phyloP scores from a whole-genome alignment of 2,888 invertebrate genomes.

The Ferdinandea cuprea region DNA sequence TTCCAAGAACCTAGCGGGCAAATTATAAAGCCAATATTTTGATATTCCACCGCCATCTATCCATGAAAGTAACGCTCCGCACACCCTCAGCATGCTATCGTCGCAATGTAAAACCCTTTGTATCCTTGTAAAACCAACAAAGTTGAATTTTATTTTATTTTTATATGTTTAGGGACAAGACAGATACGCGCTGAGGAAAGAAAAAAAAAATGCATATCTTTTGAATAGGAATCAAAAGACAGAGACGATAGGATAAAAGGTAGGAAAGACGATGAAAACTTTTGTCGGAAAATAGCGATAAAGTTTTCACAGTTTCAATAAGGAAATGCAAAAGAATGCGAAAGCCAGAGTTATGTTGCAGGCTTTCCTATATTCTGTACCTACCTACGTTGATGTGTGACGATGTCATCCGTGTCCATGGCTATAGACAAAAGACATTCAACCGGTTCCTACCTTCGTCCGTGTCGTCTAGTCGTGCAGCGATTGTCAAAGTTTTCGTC shows the following conservation, averaged over 20 bases:
- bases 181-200: slow-evolving; percentile 39
- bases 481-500: slow-evolving; percentile 59
- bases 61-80: slow-evolving; percentile 3
- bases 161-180: slow-evolving; percentile 35
- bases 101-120: slow-evolving; percentile 53
- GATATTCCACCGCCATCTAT: slow-evolving; percentile 55
- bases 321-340: slow-evolving; percentile 39
- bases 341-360: slow-evolving; percentile 1
- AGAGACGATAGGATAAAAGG: background rate
- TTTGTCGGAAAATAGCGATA: slow-evolving; percentile 46
- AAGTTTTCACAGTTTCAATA: slow-evolving; percentile 58
- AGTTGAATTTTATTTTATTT: slow-evolving; percentile 59
- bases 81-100: background rate
- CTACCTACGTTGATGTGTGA: slow-evolving; percentile 35
- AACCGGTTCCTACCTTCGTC: slow-evolving; percentile 5
- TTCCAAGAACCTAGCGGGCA: slow-evolving; percentile 42
- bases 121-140: slow-evolving; percentile 63
- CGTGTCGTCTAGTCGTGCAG: slow-evolving; percentile 26
- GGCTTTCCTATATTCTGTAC: background rate
- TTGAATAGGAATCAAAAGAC: slow-evolving; percentile 29
- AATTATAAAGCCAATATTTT: slow-evolving; percentile 74
- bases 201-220: slow-evolving; percentile 18
- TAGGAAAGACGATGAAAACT: slow-evolving; percentile 51
- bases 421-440: slow-evolving; percentile 10
- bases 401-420: slow-evolving; percentile 22